These are phyloP conservation scores for Odontophorus gujanensis DNA, from an alignment of 2,113 vertebrate species.

Conservation along the genomic window DNA sequence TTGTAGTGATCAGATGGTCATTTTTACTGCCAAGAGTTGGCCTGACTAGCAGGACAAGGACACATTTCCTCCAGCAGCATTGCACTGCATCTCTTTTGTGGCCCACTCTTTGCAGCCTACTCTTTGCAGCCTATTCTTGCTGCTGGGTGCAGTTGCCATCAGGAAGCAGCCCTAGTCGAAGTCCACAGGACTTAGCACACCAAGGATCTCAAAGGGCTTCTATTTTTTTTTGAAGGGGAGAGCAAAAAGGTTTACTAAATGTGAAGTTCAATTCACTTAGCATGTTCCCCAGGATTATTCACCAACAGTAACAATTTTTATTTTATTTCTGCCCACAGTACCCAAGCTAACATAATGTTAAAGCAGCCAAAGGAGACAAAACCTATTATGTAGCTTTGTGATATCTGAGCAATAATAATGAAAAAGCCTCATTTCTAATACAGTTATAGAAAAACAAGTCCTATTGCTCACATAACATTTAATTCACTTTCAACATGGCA, in stretches of 20 bases:
- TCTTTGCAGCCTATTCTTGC: neutral
- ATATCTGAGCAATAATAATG: neutral
- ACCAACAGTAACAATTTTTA: neutral
- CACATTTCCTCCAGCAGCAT: neutral
- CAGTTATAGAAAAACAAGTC: neutral
- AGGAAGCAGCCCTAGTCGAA: neutral
- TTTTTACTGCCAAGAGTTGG: neutral
- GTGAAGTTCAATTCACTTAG: neutral
- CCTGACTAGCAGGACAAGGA: neutral
- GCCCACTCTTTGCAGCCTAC: neutral
- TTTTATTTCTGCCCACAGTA: neutral
- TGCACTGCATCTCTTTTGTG: neutral
- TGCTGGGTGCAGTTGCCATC: rapidly evolving
- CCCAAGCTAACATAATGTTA: neutral
- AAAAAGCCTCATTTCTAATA: neutral
- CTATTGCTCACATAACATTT: neutral
- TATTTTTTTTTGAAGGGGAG: neutral
- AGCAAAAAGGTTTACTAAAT: neutral
- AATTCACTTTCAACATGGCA: neutral
- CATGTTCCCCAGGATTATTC: neutral
- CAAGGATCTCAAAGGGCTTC: neutral
- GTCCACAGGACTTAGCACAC: neutral
- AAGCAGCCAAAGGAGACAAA: neutral
- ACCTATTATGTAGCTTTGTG: neutral
- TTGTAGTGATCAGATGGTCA: neutral